Percentiles rank a stretch among this genome's conserved stretches.
Evolutionary conservation across 2,797 vertebrate genomes (phyloP).

Genomic region (Danio tinwini): DNA sequence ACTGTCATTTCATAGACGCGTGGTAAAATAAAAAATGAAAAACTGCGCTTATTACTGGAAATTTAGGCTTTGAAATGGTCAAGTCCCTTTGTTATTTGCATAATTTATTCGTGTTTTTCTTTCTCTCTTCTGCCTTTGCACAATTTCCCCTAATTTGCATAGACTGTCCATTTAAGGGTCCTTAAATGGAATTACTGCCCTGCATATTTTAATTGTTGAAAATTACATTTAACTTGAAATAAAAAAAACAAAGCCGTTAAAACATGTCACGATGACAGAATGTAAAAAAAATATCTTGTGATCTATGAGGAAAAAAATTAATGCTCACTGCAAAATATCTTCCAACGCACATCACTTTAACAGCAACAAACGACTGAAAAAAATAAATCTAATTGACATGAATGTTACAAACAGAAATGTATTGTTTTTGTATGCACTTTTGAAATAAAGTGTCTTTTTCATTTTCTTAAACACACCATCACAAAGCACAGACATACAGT

Average conservation of each 20-base stretch:
- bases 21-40: conserved; percentile 89
- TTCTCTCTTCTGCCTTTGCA: conserved; percentile 91
- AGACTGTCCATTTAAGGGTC: conserved; percentile 96
- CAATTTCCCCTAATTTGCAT: conserved; percentile 93
- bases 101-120: conserved; percentile 92
- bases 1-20: conserved; percentile 93
- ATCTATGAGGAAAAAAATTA: neutral
- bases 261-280: neutral
- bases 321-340: conserved; percentile 84
- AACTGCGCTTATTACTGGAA: conserved; percentile 94
- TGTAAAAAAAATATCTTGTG: neutral
- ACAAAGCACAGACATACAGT: neutral
- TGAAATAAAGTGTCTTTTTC: neutral
- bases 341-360: conserved; percentile 91
- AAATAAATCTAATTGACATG: conserved; percentile 93
- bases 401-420: conserved; percentile 83
- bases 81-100: conserved; percentile 95
- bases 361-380: conserved; percentile 84
- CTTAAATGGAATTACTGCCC: conserved; percentile 94
- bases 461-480: neutral
- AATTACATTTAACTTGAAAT: conserved; percentile 71
- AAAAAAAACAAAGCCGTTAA: conserved; percentile 30
- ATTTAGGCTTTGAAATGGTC: conserved; percentile 98
- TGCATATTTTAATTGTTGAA: conserved; percentile 95
- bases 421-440: neutral